Evolutionary conservation across 2,888 invertebrate genomes (phyloP).

Genomic region (Drosophila lacicola): DNA sequence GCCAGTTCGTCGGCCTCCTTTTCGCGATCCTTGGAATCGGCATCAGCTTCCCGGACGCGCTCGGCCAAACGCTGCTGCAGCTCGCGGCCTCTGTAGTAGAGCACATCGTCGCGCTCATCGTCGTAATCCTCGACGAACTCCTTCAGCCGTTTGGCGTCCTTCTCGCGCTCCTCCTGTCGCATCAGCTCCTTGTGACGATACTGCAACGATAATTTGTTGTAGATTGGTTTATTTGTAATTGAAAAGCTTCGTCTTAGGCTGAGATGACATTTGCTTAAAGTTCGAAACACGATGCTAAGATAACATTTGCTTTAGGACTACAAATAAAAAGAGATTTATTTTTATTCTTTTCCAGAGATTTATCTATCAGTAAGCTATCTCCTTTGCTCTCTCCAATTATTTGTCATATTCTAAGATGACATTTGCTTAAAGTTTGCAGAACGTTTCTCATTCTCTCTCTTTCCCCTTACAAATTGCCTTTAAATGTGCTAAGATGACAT

Average conservation of each 20-base stretch:
- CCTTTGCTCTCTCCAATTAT: background rate
- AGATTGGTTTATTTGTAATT: too few species aligned
- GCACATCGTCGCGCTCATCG: constrained; percentile 98
- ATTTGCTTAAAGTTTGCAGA: background rate
- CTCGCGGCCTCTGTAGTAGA: constrained; percentile 95
- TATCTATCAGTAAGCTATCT: too few species aligned
- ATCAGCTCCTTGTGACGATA: constrained; percentile 93
- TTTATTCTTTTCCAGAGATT: too few species aligned
- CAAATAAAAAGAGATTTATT: too few species aligned
- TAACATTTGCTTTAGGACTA: background rate
- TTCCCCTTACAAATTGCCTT: too few species aligned
- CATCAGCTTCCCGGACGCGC: constrained; percentile 96
- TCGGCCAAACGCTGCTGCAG: constrained; percentile 95
- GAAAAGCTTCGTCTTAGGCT: too few species aligned
- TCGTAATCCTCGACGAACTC: constrained; percentile 99
- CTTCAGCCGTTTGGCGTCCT: constrained; percentile 96
- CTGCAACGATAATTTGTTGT: constrained; percentile 36
- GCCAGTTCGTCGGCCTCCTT: constrained; percentile 95
- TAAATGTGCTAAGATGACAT: too few species aligned
- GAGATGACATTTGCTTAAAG: too few species aligned
- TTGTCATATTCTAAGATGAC: background rate
- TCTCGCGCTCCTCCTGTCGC: constrained; percentile 93
- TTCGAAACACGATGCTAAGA: background rate
- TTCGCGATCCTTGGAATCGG: constrained; percentile 95
- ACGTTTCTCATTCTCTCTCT: too few species aligned